Conservation (phyloP, 2,113 vertebrate species). For the Ginglymostoma cirratum region DNA sequence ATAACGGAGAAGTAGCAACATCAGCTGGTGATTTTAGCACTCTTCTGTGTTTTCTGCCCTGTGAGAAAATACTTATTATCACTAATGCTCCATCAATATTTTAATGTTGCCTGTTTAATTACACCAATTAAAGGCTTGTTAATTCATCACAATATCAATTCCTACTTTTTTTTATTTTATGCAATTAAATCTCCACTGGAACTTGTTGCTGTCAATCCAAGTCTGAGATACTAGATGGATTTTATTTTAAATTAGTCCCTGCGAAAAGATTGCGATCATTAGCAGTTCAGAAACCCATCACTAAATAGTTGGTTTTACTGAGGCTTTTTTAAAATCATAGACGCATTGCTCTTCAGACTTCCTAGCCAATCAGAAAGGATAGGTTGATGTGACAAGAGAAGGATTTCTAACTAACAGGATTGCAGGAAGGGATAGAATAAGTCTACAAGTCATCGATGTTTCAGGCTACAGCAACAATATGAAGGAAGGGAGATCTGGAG, state of each 20-base stretch:
- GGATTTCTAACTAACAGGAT: not conserved
- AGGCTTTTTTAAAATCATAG: not conserved
- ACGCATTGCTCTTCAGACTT: not conserved
- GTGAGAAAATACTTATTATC: not conserved
- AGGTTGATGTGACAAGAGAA: not conserved
- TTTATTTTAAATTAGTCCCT: not conserved
- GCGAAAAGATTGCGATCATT: not conserved
- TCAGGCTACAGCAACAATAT: not conserved
- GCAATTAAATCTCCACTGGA: not conserved
- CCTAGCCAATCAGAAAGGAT: too few relatives aligned
- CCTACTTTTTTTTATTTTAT: not conserved
- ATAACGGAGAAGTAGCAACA: not conserved
- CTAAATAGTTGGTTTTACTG: not conserved
- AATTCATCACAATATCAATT: not conserved
- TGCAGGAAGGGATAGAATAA: not conserved
- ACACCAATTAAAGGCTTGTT: not conserved
- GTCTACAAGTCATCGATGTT: not conserved
- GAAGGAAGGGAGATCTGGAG: not conserved
- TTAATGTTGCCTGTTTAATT: constrained; percentile 4
- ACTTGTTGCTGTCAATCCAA: not conserved
- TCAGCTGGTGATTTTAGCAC: not conserved
- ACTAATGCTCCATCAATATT: not conserved
- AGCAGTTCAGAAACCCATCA: not conserved
- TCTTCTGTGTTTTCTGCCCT: not conserved
- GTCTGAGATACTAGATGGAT: not conserved